phyloP scores from a whole-genome alignment of 2,113 vertebrate species.

The Macaca nemestrina region DNA sequence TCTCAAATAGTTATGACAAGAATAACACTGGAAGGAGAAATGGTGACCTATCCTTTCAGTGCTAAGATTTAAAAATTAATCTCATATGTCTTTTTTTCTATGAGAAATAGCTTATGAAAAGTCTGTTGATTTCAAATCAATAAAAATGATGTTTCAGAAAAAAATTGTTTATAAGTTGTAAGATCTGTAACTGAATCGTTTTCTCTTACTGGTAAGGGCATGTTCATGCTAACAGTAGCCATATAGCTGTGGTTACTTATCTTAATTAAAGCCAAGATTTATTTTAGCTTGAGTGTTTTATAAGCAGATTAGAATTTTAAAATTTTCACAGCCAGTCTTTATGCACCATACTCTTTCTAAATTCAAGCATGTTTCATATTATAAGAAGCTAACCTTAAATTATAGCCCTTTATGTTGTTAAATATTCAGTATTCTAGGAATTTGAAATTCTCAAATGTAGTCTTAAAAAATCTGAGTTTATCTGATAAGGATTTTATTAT shows the following conservation, averaged over 20 bases:
- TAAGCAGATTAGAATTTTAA: conserved; percentile 23
- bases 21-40: neutral
- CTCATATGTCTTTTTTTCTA: neutral
- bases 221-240: neutral
- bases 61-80: neutral
- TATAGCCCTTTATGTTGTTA: neutral
- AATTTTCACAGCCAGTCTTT: neutral
- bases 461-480: neutral
- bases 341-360: neutral
- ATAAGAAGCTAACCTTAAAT: neutral
- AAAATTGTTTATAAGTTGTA: neutral
- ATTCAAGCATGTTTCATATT: neutral
- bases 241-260: neutral
- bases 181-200: neutral
- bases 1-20: neutral
- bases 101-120: neutral
- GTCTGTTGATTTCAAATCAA: neutral
- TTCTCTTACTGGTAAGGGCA: neutral
- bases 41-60: neutral
- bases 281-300: neutral
- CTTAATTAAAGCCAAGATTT: neutral
- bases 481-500: neutral
- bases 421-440: neutral
- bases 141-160: neutral
- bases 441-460: neutral